Base-by-base conservation (phyloP, 2,113 vertebrate species). In the Semnornis frantzii region DNA sequence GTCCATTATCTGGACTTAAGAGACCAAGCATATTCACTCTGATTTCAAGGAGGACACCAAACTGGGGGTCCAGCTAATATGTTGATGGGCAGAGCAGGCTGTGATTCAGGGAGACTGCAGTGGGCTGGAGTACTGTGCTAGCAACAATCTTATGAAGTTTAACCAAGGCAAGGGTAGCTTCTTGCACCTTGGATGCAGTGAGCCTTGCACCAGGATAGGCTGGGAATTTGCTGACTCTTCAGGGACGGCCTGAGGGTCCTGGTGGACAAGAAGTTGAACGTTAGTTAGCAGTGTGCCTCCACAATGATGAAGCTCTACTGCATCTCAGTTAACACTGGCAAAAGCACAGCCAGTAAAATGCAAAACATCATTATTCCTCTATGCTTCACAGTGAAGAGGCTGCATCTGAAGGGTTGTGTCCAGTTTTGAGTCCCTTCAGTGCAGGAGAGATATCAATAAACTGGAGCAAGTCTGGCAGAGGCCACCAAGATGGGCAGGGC, bases 11-110 rank as follows among this genome's bases (percentile, higher is more conserved):
- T 82, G n/a, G 39, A 64, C 57, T 77, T 62, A 20, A 28, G 10
- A 79, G 34, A 34, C 9, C 34, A 66, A 79, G 12, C 31, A 21
- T 33, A 58, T 2, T 63, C 18, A 78, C 31, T 54, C 30, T 24
- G 17, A 1, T 76, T 73, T 58, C 55, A 44, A 76, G 71, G 44
- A 58, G 54, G 62, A 57, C 58, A 72, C 24, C 17, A 54, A 69
- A 68, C 0, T 27, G 19, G 4, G 30, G 65, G 48, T 78, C 24
- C 9, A 81, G 28, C 2, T 42, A 42, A 58, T 25, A 37, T 0
- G 0, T 10, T 37, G 65, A 33, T 57, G 71, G 37, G 66, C 30
- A 54, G 30, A 52, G 50, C 50, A 52, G 30, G 44, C 39, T 87
- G 55, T 80, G 44, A 55, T 80, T 73, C 59, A 15, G 30, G 44